Base-by-base conservation (phyloP, 1,140 invertebrate genomes). In the Drosophila neocordata region DNA sequence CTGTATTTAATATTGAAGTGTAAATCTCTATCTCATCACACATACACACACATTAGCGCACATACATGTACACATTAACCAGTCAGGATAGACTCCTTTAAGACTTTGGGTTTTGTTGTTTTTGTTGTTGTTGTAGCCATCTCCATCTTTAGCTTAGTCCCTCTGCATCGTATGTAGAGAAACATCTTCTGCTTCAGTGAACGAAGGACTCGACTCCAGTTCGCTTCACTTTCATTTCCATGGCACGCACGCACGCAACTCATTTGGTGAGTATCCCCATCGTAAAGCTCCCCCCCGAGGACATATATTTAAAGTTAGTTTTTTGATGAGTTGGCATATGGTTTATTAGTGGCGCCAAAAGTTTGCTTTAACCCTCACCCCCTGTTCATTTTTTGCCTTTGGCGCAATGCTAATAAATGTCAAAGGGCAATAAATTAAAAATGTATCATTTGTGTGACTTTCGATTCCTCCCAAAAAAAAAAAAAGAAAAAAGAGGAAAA, bases 271-370 rank as follows among this genome's bases (percentile, higher is more conserved):
- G 22, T 24, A 38, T 37, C 34, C 61, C n/a, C 38, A 48, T 35
- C 31, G 27, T 56, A 18, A 34, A 34, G 58, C 6, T 31, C 35
- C 35, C 41, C 82, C 81, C 77, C 53, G 35, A 70, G 82, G 82
- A 81, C 82, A 74, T 81, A 74, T 81, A 77, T 84, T 84, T 84
- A 81, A 84, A 84, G 81, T 84, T 84, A 77, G 63, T 79, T 87
- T 76, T 83, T 77, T 84, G 81, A 84, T 84, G 81, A 87, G 82
- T 87, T 87, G 82, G 82, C 82, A 84, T 77, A 79, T 81, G 82
- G 87, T 84, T 84, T 84, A 84, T 84, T 84, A 84, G 77, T 61
- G 65, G 82, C 75, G 41, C 85, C 64, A 63, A 44, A 82, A 85
- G 56, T 87, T 74, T 59, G 62, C 62, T 27, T 70, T 67, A 65